A percentile compares a stretch with the other conserved stretches of the same genome.
Conservation (phyloP, 37 sponge, comb jelly and placozoan species). For the Bolinopsis microptera region DNA sequence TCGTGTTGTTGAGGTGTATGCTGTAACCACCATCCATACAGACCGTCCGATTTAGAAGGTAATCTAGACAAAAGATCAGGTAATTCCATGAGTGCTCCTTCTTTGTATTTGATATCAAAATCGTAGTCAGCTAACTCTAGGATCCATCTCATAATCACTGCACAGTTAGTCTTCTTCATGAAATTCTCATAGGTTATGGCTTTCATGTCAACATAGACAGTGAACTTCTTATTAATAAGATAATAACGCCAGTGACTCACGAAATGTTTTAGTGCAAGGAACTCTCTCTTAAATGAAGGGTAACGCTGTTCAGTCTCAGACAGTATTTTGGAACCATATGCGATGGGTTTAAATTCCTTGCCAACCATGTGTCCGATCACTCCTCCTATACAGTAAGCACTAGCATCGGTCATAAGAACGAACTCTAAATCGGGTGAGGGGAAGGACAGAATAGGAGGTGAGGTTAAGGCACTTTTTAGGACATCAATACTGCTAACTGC, state of each 20-base stretch:
- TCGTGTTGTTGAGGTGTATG: too few species aligned
- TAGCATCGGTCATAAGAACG: conserved; percentile 75
- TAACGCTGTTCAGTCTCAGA: conserved; percentile 62
- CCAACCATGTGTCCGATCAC: conserved; percentile 62
- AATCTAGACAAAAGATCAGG: conserved; percentile 23
- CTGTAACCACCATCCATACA: conserved; percentile 41
- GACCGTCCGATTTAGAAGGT: not conserved
- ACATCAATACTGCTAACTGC: conserved; percentile 61
- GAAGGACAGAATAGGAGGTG: conserved; percentile 72
- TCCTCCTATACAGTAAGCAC: conserved; percentile 70
- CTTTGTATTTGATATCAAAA: not conserved
- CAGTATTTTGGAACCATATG: conserved; percentile 66
- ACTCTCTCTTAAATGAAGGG: not conserved
- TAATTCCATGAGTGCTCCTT: not conserved
- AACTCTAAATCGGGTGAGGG: conserved; percentile 66
- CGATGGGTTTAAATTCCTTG: conserved; percentile 67
- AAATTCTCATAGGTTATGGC: conserved; percentile 3
- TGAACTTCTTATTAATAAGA: not conserved
- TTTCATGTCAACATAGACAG: conserved; percentile 1
- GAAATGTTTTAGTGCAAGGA: not conserved
- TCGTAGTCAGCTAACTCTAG: conserved; percentile 34
- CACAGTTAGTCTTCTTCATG: conserved; percentile 1
- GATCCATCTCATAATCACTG: conserved; percentile 9
- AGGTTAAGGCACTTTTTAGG: conserved; percentile 64
- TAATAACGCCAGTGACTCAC: not conserved